Percentiles rank a stretch among this genome's conserved stretches.
Evolutionary conservation across 1,140 invertebrate genomes (phyloP).

Genomic region (Pristionchus pacificus): DNA sequence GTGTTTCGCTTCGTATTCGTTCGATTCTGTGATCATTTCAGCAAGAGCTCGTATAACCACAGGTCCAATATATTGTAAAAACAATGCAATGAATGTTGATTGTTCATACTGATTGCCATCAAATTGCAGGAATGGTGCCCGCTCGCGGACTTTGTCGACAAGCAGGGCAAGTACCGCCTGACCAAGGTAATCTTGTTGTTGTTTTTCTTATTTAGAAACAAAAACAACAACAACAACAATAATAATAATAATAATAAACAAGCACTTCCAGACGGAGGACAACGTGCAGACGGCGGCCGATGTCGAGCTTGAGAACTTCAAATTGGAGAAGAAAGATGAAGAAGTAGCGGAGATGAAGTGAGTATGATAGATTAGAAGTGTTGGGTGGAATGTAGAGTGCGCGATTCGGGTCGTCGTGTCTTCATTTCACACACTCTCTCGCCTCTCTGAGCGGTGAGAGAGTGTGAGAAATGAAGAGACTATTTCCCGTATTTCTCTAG

Average conservation of each 20-base stretch:
- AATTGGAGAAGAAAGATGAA: constrained; percentile 3
- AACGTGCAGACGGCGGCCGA: not conserved
- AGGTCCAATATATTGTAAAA: constrained; percentile 41
- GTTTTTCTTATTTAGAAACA: too few species aligned
- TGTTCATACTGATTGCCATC: constrained; percentile 9
- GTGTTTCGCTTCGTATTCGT: constrained; percentile 34
- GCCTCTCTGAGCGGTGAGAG: too few species aligned
- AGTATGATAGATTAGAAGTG: too few species aligned
- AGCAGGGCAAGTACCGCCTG: not conserved
- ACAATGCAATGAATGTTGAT: constrained; percentile 13
- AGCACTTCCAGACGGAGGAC: not conserved
- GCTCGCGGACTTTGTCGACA: not conserved
- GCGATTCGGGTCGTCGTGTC: too few species aligned
- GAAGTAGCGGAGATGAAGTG: too few species aligned
- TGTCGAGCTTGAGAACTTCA: not conserved
- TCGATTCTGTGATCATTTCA: constrained; percentile 8
- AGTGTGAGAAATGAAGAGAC: too few species aligned
- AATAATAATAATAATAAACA: too few species aligned
- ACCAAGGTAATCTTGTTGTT: not conserved
- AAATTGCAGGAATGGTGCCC: not conserved
- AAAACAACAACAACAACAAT: too few species aligned
- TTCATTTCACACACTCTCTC: too few species aligned
- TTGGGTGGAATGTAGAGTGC: too few species aligned
- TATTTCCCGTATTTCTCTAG: too few species aligned
- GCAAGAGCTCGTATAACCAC: constrained; percentile 39